Evolutionary conservation across 2,113 vertebrate species (phyloP).

Genomic region (Aphyosemion australe): DNA sequence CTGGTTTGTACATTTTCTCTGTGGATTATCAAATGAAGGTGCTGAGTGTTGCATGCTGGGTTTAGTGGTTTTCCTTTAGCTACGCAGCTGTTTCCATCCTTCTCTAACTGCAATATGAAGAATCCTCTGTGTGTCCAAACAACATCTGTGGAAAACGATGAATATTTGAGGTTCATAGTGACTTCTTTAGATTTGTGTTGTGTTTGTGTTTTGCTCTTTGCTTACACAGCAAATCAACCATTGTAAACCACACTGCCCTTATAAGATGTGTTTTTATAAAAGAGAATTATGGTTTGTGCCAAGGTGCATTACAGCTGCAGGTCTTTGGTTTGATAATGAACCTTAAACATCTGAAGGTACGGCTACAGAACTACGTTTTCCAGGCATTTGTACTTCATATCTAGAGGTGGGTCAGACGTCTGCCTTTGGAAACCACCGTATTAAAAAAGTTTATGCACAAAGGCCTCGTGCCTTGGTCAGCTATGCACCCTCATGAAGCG

Average conservation of each 20-base stretch:
- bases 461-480: constrained; percentile 67
- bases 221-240: constrained; percentile 56
- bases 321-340: constrained; percentile 53
- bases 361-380: constrained; percentile 43
- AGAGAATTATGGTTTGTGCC: constrained; percentile 62
- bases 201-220: constrained; percentile 56
- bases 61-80: constrained; percentile 31
- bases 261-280: constrained; percentile 10
- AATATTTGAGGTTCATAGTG: constrained; percentile 55
- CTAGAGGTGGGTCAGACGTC: constrained; percentile 39
- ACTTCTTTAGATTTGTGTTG: constrained; percentile 50
- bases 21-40: constrained; percentile 63
- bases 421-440: constrained; percentile 63
- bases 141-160: constrained; percentile 33
- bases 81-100: constrained; percentile 28
- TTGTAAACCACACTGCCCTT: constrained; percentile 70
- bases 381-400: constrained; percentile 64
- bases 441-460: constrained; percentile 68
- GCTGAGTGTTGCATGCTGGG: constrained; percentile 69
- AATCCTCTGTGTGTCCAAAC: constrained; percentile 39
- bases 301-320: constrained; percentile 69
- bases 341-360: constrained; percentile 43
- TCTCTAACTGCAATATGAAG: constrained; percentile 47
- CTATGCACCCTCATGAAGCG: constrained; percentile 71
- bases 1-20: constrained; percentile 52